Evolutionary conservation across 2,113 vertebrate genomes (phyloP).

Genomic region (Dunckerocampus dactyliophorus): DNA sequence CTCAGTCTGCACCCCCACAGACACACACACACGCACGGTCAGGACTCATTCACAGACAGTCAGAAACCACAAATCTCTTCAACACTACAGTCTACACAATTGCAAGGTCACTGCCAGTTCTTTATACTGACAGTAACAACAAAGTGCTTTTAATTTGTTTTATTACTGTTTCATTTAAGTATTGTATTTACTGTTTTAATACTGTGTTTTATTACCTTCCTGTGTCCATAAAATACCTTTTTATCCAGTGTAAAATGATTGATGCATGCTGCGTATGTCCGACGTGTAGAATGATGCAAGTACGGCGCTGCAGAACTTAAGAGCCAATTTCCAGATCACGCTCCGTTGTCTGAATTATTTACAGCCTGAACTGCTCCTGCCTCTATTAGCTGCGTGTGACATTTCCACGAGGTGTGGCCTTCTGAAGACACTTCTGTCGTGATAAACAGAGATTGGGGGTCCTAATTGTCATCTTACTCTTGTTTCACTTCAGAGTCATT

Average conservation of each 20-base stretch:
- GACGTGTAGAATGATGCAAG: constrained; percentile 23
- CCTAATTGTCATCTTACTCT: constrained; percentile 1
- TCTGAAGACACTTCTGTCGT: constrained; percentile 38
- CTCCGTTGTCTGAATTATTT: constrained; percentile 71
- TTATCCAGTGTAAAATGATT: not conserved
- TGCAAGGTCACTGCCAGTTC: too few relatives aligned
- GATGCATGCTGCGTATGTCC: not conserved
- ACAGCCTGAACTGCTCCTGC: constrained; percentile 45
- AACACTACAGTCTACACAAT: too few relatives aligned
- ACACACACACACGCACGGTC: too few relatives aligned
- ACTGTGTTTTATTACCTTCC: too few relatives aligned
- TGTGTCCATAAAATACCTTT: not conserved
- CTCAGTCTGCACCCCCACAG: too few relatives aligned
- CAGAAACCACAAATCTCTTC: too few relatives aligned
- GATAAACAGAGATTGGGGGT: constrained; percentile 41
- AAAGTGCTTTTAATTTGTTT: too few relatives aligned
- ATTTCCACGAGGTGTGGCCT: constrained; percentile 63
- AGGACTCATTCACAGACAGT: too few relatives aligned
- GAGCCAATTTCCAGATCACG: constrained; percentile 50
- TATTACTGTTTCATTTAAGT: too few relatives aligned
- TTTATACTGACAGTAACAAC: too few relatives aligned
- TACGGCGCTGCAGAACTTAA: constrained; percentile 44
- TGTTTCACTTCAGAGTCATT: not conserved
- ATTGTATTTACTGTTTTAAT: too few relatives aligned
- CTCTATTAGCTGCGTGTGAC: constrained; percentile 70